Evolutionary conservation across 2,888 invertebrate species (phyloP).

Genomic region (Cataglyphis cursor): DNA sequence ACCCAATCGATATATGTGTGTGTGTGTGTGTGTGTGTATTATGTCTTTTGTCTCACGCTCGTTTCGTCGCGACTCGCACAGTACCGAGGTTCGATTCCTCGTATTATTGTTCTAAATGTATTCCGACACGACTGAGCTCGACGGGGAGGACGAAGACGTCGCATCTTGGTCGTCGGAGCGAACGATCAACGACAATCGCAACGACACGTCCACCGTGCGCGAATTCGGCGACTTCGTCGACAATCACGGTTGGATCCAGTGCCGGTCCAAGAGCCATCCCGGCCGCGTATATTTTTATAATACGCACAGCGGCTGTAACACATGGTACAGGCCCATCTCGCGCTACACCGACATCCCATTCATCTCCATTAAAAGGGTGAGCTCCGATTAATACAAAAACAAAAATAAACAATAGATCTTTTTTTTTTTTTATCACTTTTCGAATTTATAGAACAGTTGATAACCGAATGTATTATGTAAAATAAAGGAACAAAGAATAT

Average conservation of each 20-base stretch:
- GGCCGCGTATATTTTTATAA: slow-evolving; percentile 73
- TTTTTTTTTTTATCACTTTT: background rate
- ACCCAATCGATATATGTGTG: no score
- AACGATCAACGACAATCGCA: background rate
- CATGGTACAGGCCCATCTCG: slow-evolving; percentile 74
- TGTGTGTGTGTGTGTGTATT: background rate
- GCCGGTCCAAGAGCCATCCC: slow-evolving; percentile 73
- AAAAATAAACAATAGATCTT: background rate
- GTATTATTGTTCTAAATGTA: background rate
- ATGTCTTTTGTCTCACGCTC: background rate
- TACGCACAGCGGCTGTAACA: slow-evolving; percentile 64
- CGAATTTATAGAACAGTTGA: background rate
- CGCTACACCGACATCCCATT: slow-evolving; percentile 60
- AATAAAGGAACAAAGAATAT: background rate
- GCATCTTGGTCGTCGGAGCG: background rate
- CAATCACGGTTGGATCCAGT: slow-evolving; percentile 77
- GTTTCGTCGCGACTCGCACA: background rate
- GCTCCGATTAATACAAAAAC: background rate
- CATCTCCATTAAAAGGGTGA: slow-evolving; percentile 24
- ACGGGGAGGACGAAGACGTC: background rate
- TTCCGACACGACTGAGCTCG: background rate
- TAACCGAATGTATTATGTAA: background rate
- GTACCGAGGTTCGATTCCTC: background rate
- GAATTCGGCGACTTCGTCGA: slow-evolving; percentile 72
- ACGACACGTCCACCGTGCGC: background rate